Base-by-base conservation (phyloP, 2,888 invertebrate species). In the Nysson spinosus region DNA sequence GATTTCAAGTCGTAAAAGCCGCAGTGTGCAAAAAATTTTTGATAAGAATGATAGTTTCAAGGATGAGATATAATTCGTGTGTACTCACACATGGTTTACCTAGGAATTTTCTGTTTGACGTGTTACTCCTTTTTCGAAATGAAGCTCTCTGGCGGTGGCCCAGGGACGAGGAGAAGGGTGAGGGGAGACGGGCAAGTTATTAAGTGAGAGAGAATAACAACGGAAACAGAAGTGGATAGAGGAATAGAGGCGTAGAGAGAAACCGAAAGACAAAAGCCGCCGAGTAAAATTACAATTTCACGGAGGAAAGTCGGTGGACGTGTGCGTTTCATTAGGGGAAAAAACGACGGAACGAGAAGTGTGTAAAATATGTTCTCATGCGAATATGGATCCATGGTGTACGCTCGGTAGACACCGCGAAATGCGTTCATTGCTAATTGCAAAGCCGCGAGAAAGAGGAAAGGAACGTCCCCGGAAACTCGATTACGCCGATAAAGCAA, bases 261-360 rank as follows among this genome's bases (percentile, higher is more conserved):
- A 32, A 19, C 26, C 22, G 22, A 22, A 12, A 19, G 26, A 42
- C 37, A 57, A 57, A 57, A 39, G 32, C 32, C 19, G 46, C 11
- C n/a, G 35, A 43, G 20, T 39, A 40, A 66, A 75, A 72, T 77
- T 70, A 72, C 67, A 70, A 77, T 78, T 72, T 69, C 52, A 51
- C 37, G 55, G 32, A 58, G 64, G 57, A 71, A 75, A 20, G 62
- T 22, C 57, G 57, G 30, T 62, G 64, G 30, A 60, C 50, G 71
- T 73, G 67, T 71, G 66, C 63, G 63, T 75, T 75, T 75, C 66
- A 73, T 73, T 65, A 65, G 52, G 46, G n/a, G n/a, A n/a, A 63
- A 63, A 62, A 69, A 73, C 58, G 61, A 52, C 35, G 43, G 39
- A 56, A 58, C 40, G 14, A n/a, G n/a, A n/a, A n/a, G n/a, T n/a